Base-by-base conservation (phyloP, 2,797 vertebrate genomes). In the Podarcis siculus region DNA sequence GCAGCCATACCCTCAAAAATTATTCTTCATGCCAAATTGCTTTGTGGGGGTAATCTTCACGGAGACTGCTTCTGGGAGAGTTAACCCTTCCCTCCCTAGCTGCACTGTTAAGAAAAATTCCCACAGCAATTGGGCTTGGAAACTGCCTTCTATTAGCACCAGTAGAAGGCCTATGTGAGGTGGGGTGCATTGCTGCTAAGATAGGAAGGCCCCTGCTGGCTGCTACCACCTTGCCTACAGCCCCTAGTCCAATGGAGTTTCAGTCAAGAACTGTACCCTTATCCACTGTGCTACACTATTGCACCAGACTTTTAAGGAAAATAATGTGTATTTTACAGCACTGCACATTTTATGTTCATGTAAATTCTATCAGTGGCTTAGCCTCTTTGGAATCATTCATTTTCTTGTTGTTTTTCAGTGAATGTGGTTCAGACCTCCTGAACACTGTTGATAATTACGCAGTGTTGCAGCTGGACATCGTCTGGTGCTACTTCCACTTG, bases 391-490 rank as follows among this genome's bases (percentile, higher is more conserved):
- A 85, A 42, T 12, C 64, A 55, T 37, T 15, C 1, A 0, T n/a
- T 35, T 21, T 35, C 58, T 81, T 91, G 81, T 71, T 93, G 0
- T 87, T 90, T 86, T 91, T 1, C 94, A 99, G 99, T 32, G 95
- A 98, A 90, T 99, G 98, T 3, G 96, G 96, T 93, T 96, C 96
- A 0, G 95, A 97, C 0, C 97, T 99, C 90, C 97, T 99, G 90
- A 91, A 94, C 75, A 98, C 96, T 0, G 99, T 99, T 71, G 99
- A 99, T 78, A 99, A 99, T 94, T 98, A 97, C 0, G 98, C 98
- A 0, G 99, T 99, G 0, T 98, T 99, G 85, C 99, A 99, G 96
- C 97, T 99, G 97, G 99, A 99, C 88, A 97, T 98, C 0, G 98
- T 99, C 87, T 99, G 99, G 99, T 99, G 98, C 69, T 99, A 98